Evolutionary conservation across 2,113 vertebrate genomes (phyloP).

Genomic region (Merops nubicus): DNA sequence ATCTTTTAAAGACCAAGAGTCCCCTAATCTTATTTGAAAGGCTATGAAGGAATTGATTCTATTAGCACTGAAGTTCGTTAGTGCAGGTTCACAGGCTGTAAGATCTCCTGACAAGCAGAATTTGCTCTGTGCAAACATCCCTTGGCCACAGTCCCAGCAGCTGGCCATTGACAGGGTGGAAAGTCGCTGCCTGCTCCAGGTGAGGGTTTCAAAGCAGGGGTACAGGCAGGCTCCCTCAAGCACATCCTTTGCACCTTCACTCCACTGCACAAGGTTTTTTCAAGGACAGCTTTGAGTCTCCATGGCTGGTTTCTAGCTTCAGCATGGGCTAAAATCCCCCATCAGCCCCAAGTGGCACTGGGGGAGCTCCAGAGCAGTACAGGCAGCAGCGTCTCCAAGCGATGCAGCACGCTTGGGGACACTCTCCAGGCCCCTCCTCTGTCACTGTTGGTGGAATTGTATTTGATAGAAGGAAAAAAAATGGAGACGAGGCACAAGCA

Average conservation of each 20-base stretch:
- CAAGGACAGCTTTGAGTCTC: not conserved
- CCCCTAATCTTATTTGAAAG: not conserved
- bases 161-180: not conserved
- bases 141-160: not conserved
- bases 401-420: fast-evolving
- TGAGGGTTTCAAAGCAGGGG: not conserved
- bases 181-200: not conserved
- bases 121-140: not conserved
- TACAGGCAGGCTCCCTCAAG: not conserved
- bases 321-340: not conserved
- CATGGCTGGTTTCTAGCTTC: not conserved
- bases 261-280: not conserved
- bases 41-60: not conserved
- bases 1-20: not conserved
- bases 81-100: not conserved
- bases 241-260: not conserved
- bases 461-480: slow-evolving; percentile 40
- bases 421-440: not conserved
- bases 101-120: not conserved
- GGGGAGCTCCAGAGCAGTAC: not conserved
- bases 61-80: not conserved
- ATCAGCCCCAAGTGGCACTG: not conserved
- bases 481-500: slow-evolving; percentile 54
- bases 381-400: not conserved
- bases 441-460: not conserved